These are phyloP conservation scores for Melanotaenia pygmaea DNA, from an alignment of 2,797 vertebrate genomes.

Conservation along the genomic window DNA sequence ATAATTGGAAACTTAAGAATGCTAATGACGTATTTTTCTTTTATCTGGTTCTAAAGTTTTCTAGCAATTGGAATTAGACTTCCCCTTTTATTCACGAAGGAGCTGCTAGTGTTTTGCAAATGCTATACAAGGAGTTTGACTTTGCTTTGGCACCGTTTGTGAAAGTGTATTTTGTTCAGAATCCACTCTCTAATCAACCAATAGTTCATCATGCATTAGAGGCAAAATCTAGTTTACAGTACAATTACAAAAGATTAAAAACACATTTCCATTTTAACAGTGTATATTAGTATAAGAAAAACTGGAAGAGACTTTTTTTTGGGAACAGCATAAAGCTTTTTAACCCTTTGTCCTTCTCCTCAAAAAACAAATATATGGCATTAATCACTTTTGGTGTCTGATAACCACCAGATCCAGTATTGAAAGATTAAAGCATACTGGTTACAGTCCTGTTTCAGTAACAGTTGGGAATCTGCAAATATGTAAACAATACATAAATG, in stretches of 20 bases:
- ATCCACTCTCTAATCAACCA: constrained; percentile 58
- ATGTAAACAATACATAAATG: too few species aligned
- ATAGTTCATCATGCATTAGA: constrained; percentile 39
- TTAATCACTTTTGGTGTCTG: too few species aligned
- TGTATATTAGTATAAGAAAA: constrained; percentile 10
- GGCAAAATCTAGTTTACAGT: constrained; percentile 39
- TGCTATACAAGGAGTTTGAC: constrained; percentile 20
- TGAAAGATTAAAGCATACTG: constrained; percentile 12
- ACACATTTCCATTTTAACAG: constrained; percentile 25
- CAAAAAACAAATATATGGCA: too few species aligned
- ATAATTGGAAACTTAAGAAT: background rate
- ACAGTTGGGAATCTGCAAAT: too few species aligned
- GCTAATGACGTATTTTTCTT: too few species aligned
- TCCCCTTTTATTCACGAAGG: constrained; percentile 11
- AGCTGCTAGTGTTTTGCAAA: constrained; percentile 16
- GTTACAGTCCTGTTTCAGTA: background rate
- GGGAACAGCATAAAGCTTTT: background rate
- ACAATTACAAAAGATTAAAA: constrained; percentile 21
- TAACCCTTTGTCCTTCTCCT: background rate
- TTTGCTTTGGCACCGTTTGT: constrained; percentile 6
- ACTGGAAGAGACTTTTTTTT: background rate
- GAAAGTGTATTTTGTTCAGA: constrained; percentile 21
- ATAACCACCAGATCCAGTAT: too few species aligned
- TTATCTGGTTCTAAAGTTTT: too few species aligned
- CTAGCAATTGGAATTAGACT: constrained; percentile 6